A percentile compares a stretch with the other conserved stretches of the same genome.
These are phyloP conservation scores for Slavum lentiscoides DNA, from an alignment of 2,888 invertebrate species.

Conservation along the genomic window DNA sequence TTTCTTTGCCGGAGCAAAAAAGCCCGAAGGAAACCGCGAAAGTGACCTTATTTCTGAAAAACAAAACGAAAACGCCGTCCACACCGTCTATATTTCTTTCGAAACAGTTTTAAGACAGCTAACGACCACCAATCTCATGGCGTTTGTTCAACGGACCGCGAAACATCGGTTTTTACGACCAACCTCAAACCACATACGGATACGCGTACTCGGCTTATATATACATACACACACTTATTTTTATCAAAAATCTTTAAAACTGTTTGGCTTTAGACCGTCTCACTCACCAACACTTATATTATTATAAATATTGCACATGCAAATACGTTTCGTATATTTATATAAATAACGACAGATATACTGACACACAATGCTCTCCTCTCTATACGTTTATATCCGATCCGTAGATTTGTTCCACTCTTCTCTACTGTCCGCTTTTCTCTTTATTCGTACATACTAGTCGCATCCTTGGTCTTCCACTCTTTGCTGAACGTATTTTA, in stretches of 20 bases:
- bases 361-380: no score
- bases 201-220: no score
- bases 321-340: no score
- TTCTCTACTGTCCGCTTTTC: no score
- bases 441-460: no score
- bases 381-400: no score
- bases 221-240: background rate
- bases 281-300: background rate
- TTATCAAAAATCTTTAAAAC: background rate
- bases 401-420: no score
- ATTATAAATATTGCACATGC: background rate
- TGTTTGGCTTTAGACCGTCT: background rate
- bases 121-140: constrained; percentile 40
- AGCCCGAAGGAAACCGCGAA: background rate
- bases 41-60: constrained; percentile 34
- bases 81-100: constrained; percentile 20
- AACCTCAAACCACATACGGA: constrained; percentile 6
- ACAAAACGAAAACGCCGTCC: constrained; percentile 12
- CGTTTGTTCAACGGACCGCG: constrained; percentile 37
- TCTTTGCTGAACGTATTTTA: no score
- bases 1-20: background rate
- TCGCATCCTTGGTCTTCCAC: no score
- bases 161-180: constrained; percentile 38
- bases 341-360: no score
- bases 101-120: constrained; percentile 38